Percentiles rank a stretch among this genome's conserved stretches.
Conservation (phyloP, 2,888 invertebrate species). For the Rhagium mordax region DNA sequence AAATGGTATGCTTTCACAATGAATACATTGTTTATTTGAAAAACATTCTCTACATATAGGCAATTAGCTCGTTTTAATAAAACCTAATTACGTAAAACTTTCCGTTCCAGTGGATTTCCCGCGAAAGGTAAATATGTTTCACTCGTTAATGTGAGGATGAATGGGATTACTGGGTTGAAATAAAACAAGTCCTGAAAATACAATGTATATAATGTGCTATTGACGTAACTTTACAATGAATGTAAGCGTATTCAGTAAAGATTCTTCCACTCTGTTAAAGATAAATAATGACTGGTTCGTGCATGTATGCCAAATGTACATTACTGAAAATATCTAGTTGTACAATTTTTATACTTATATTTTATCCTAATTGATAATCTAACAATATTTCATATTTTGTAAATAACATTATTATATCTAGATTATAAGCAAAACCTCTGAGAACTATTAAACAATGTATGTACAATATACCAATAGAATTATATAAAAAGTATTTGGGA, state of each 20-base stretch:
- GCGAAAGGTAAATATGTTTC: neutral
- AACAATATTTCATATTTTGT: constrained; percentile 9
- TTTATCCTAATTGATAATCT: constrained; percentile 23
- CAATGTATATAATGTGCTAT: constrained; percentile 66
- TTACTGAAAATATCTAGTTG: constrained; percentile 36
- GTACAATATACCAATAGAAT: constrained; percentile 53
- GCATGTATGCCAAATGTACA: constrained; percentile 46
- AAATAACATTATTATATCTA: constrained; percentile 44
- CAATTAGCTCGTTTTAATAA: too few species aligned
- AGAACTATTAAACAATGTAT: constrained; percentile 54
- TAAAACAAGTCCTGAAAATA: constrained; percentile 58
- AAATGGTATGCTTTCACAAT: too few species aligned
- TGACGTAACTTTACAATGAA: constrained; percentile 63
- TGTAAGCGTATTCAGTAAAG: constrained; percentile 63
- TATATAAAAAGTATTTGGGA: constrained; percentile 51
- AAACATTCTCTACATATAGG: too few species aligned
- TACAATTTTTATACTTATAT: constrained; percentile 39
- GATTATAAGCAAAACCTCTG: constrained; percentile 51
- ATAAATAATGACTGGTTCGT: constrained; percentile 45
- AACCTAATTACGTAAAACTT: too few species aligned
- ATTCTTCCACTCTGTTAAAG: constrained; percentile 59
- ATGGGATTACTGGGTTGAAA: constrained; percentile 25
- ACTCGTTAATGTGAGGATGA: neutral
- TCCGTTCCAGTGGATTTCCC: neutral
- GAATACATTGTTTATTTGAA: too few species aligned